Conservation (phyloP, 2,797 vertebrate genomes). For the Cheirogaleus major region DNA sequence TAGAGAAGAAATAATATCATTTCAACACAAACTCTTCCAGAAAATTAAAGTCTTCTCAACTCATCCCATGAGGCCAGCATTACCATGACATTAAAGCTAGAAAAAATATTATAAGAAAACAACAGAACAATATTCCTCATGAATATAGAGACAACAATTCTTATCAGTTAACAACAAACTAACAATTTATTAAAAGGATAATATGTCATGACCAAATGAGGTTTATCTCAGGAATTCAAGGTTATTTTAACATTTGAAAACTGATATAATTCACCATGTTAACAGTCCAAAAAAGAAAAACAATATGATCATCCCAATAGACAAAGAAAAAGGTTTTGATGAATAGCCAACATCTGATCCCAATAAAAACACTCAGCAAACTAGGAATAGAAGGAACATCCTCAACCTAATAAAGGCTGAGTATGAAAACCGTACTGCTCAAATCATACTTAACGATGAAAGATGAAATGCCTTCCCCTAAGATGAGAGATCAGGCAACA, state of each 20-base stretch:
- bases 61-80: background rate
- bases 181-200: background rate
- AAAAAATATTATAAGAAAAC: background rate
- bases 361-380: background rate
- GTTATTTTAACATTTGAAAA: background rate
- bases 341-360: background rate
- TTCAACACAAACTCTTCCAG: background rate
- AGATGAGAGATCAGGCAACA: background rate
- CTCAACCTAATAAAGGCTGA: background rate
- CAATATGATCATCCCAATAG: background rate
- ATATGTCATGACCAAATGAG: background rate
- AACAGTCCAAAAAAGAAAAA: background rate
- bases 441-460: background rate
- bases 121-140: background rate
- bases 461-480: background rate
- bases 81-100: background rate
- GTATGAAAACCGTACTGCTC: background rate
- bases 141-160: background rate
- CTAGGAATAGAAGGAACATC: background rate
- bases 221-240: background rate
- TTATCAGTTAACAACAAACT: conserved; percentile 2
- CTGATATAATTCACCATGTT: background rate
- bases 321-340: background rate
- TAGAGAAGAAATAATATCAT: background rate
- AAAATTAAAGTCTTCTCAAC: background rate